Evolutionary conservation across 2,888 invertebrate genomes (phyloP).

Genomic region (Crioceris asparagi): DNA sequence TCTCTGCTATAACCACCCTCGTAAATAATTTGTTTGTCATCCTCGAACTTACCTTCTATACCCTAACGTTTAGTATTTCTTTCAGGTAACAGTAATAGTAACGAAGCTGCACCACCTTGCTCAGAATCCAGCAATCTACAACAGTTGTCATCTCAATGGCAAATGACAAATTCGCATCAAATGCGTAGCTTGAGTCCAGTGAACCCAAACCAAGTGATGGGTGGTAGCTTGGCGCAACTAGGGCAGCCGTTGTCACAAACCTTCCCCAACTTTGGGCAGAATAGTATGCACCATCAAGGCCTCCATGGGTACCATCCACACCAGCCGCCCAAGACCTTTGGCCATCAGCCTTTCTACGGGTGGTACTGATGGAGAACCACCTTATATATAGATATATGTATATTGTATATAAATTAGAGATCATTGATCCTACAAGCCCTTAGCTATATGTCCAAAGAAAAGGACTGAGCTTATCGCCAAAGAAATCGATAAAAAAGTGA

Average conservation of each 20-base stretch:
- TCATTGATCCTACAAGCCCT: too few species aligned
- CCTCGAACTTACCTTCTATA: background rate
- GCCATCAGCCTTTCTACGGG: conserved; percentile 28
- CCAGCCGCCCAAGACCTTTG: conserved; percentile 25
- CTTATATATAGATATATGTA: too few species aligned
- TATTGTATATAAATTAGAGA: too few species aligned
- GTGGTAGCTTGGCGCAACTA: conserved; percentile 15
- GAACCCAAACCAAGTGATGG: conserved; percentile 15
- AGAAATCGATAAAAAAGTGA: too few species aligned
- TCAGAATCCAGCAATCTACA: conserved; percentile 33
- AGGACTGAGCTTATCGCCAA: too few species aligned
- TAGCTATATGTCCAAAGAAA: too few species aligned
- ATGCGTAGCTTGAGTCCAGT: conserved; percentile 26
- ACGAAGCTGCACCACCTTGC: conserved; percentile 27
- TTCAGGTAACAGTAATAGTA: conserved; percentile 31
- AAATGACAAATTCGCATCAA: conserved; percentile 26
- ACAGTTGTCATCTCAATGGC: conserved; percentile 29
- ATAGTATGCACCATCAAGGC: conserved; percentile 24
- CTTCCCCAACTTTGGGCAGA: conserved; percentile 24
- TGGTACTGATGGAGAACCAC: conserved; percentile 31
- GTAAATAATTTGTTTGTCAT: too few species aligned
- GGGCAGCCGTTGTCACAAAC: conserved; percentile 19
- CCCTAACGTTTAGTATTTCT: conserved; percentile 7
- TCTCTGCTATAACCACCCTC: too few species aligned
- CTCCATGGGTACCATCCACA: conserved; percentile 24